Percentiles rank a stretch among this genome's conserved stretches.
Evolutionary conservation across 1,140 invertebrate species (phyloP).

Genomic region (Heliothis subflexa): DNA sequence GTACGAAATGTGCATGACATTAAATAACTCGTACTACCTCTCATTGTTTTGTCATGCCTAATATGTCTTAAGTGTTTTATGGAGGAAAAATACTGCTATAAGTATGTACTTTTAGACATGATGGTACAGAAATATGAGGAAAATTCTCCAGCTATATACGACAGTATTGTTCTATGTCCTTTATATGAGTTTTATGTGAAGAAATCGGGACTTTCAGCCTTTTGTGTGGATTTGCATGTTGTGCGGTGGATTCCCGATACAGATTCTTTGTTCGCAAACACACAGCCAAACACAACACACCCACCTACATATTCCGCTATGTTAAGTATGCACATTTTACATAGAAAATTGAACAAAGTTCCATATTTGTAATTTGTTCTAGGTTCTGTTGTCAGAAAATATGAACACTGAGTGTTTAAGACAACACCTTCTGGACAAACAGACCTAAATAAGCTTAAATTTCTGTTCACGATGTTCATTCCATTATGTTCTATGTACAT

Average conservation of each 20-base stretch:
- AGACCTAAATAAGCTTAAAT: neutral
- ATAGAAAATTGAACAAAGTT: neutral
- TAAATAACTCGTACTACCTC: neutral
- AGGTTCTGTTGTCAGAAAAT: conserved; percentile 7
- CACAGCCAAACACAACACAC: neutral
- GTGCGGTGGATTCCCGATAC: neutral
- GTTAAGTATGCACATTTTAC: neutral
- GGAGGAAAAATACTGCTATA: neutral
- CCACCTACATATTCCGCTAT: neutral
- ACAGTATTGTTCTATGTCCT: neutral
- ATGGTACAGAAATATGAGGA: neutral
- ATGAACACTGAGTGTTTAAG: conserved; percentile 4
- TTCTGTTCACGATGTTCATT: neutral
- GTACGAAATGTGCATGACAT: neutral
- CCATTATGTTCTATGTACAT: no score
- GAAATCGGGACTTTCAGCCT: neutral
- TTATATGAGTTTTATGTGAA: neutral
- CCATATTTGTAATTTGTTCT: conserved; percentile 7
- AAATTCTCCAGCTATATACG: neutral
- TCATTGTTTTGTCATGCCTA: neutral
- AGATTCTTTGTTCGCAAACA: neutral
- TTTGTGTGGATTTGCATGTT: neutral
- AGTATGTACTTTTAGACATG: neutral
- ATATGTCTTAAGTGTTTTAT: neutral
- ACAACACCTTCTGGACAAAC: conserved; percentile 11